These are phyloP conservation scores for Acanthosepion esculentum DNA, from an alignment of 2,888 invertebrate genomes.

Conservation along the genomic window DNA sequence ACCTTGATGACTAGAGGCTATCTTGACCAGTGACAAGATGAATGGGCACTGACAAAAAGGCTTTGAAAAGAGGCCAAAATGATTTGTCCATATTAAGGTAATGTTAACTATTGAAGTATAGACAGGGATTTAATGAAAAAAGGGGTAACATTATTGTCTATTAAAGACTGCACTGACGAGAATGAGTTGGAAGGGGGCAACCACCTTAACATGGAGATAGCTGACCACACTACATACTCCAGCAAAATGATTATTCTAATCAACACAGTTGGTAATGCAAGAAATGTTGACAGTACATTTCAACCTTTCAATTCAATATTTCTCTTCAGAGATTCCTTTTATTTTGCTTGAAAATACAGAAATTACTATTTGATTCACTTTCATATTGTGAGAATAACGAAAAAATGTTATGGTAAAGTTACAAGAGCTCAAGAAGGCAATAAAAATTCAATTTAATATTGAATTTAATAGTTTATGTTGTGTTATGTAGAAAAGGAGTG, in stretches of 20 bases:
- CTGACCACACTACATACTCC: background rate
- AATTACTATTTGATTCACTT: too few relatives aligned
- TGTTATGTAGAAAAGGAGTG: too few relatives aligned
- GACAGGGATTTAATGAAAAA: background rate
- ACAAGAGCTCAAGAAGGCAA: too few relatives aligned
- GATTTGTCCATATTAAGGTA: background rate
- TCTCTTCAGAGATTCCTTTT: too few relatives aligned
- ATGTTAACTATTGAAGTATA: background rate
- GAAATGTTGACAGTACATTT: too few relatives aligned
- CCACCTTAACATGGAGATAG: background rate
- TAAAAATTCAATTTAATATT: too few relatives aligned
- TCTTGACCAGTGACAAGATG: constrained; percentile 18
- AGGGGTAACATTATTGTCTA: background rate
- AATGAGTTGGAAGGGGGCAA: background rate
- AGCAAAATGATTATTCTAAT: background rate
- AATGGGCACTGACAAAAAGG: background rate
- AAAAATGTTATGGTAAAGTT: too few relatives aligned
- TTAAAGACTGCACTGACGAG: background rate
- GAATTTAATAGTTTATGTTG: too few relatives aligned
- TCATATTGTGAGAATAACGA: too few relatives aligned
- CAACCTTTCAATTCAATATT: too few relatives aligned
- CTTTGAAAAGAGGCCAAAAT: background rate
- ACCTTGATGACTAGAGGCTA: background rate
- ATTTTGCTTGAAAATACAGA: too few relatives aligned
- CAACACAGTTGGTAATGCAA: background rate